These are phyloP conservation scores for Whitmania pigra DNA, from an alignment of 1,140 invertebrate genomes.

Conservation along the genomic window DNA sequence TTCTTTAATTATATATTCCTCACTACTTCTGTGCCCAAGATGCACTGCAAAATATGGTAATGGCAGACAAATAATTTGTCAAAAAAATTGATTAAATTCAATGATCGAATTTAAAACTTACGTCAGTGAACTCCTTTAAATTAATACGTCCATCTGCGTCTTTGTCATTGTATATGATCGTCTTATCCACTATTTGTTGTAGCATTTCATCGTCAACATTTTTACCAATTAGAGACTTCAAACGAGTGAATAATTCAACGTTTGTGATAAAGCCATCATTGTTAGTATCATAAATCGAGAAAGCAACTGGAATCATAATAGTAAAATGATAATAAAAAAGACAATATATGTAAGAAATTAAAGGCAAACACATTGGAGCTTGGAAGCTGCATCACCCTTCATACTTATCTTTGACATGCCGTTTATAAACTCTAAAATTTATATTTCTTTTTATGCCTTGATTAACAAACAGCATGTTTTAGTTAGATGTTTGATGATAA, in stretches of 20 bases:
- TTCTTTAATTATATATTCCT: neutral
- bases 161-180: slow-evolving; percentile 10
- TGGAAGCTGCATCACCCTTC: slow-evolving; percentile 7
- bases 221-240: slow-evolving; percentile 11
- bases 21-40: neutral
- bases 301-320: slow-evolving; percentile 1
- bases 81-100: no score
- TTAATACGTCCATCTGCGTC: neutral
- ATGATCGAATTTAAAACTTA: neutral
- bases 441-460: no score
- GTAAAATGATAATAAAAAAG: neutral
- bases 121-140: slow-evolving; percentile 4
- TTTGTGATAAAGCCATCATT: slow-evolving; percentile 12
- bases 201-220: slow-evolving; percentile 14
- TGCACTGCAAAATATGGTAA: neutral
- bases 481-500: no score
- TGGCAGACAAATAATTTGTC: neutral
- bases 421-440: neutral
- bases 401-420: slow-evolving; percentile 9
- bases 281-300: slow-evolving; percentile 8
- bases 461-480: no score
- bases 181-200: slow-evolving; percentile 11
- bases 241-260: neutral
- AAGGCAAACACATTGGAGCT: slow-evolving; percentile 1
- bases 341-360: neutral